Evolutionary conservation across 2,113 vertebrate species (phyloP).

Genomic region (Gobiocypris rarus): DNA sequence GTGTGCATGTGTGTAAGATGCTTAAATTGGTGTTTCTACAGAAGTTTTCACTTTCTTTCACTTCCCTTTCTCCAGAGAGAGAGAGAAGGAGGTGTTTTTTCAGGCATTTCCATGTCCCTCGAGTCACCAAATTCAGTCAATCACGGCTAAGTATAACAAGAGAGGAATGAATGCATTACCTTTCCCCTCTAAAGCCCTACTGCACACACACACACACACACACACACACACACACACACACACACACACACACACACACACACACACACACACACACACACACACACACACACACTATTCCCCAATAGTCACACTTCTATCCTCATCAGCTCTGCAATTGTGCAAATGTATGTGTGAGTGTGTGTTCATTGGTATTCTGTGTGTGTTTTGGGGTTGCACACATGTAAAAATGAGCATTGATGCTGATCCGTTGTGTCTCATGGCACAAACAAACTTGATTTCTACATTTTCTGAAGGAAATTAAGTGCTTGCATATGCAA

Average conservation of each 20-base stretch:
- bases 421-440: neutral
- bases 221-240: neutral
- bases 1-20: slow-evolving; percentile 17
- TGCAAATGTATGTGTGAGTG: neutral
- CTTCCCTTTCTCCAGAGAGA: neutral
- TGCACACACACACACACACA: neutral
- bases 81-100: neutral
- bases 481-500: neutral
- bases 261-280: neutral
- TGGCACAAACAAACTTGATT: slow-evolving; percentile 12
- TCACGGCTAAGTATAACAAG: slow-evolving; percentile 1
- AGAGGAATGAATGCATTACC: slow-evolving; percentile 26
- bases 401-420: slow-evolving; percentile 3
- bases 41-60: slow-evolving; percentile 39
- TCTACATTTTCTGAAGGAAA: slow-evolving; percentile 5
- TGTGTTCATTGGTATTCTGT: slow-evolving; percentile 15
- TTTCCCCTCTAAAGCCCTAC: neutral
- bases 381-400: neutral
- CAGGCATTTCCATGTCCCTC: neutral
- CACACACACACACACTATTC: neutral
- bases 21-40: slow-evolving; percentile 5
- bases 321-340: neutral
- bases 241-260: no score
- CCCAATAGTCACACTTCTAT: neutral
- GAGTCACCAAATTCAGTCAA: slow-evolving; percentile 34